Evolutionary conservation across 1,140 invertebrate genomes (phyloP), one percentile per base, ranked within the genome.

Genomic region (Harlomillsia oculata): DNA sequence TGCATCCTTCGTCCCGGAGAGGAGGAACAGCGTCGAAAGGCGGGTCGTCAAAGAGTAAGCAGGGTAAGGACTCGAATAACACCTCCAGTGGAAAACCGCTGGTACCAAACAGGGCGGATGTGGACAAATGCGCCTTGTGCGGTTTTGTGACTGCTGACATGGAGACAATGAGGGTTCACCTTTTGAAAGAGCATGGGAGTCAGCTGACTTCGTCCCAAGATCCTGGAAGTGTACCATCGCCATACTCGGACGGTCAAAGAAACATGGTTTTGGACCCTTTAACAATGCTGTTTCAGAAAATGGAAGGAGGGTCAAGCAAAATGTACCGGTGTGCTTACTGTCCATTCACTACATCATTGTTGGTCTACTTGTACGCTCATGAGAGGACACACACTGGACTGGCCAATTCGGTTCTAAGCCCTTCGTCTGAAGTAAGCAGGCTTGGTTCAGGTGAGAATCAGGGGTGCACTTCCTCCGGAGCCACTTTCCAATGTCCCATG

Each of bases 301-400:
- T 65, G 64, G 64, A 65, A 32, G 59, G 59, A 9, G 59, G 52
- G 23, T 62, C 66, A 49, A 74, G 68, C 40, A 87, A 90, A 70
- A 82, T 81, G 25, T 94, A 92, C 71, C 83, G 86, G 41, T 94
- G 91, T 72, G 84, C 85, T 1, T 82, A 86, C 66, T 95, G 91
- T 67, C 81, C 84, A 37, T 94, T 91, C 69, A 82, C 84, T n/a
- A 92, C 89, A 16, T 80, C 85, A 50, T 83, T 90, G 65, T 76
- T 93, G 53, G 87, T 89, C 23, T 88, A 92, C 68, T 76, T 94
- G 52, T 90, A 90, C 70, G 82, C 90, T 23, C 90, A 95, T 75
- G 90, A 95, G 68, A 80, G 86, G 63, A 84, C 85, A 14, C 87
- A 91, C 68, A 74, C 75, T 2, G 77, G 78, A 30, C 36, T 70